These are phyloP conservation scores for Pelusios castaneus DNA, from an alignment of 2,113 vertebrate genomes.

Conservation along the genomic window DNA sequence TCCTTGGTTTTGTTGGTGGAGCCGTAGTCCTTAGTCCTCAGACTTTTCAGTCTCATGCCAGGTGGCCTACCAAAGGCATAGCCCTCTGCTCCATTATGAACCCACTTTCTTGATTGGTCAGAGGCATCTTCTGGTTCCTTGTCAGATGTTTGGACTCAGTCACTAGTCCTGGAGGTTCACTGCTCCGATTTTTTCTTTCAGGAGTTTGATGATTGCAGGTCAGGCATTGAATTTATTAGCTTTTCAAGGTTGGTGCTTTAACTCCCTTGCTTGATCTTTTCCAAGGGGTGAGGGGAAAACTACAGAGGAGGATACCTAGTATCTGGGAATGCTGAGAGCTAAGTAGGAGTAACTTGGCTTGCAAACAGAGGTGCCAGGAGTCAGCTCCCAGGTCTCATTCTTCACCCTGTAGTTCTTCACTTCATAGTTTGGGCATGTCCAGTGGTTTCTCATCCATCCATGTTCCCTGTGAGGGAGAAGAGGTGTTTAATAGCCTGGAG, in stretches of 20 bases:
- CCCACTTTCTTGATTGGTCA: background rate
- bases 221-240: background rate
- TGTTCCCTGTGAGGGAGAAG: background rate
- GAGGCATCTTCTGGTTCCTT: background rate
- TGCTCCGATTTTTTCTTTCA: background rate
- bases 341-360: background rate
- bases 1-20: background rate
- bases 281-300: background rate
- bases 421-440: background rate
- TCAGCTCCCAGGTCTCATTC: background rate
- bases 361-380: background rate
- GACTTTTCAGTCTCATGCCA: background rate
- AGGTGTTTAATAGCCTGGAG: background rate
- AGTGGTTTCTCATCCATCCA: background rate
- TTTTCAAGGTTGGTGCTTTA: background rate
- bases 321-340: background rate
- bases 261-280: background rate
- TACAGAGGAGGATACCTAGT: background rate
- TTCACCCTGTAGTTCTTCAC: background rate
- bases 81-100: background rate
- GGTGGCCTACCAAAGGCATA: background rate
- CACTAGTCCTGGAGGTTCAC: slow-evolving; percentile 14
- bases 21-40: background rate
- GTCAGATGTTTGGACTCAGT: slow-evolving; percentile 2
- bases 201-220: background rate